phyloP scores from a whole-genome alignment of 1,140 invertebrate species.

The Oryctes rhinoceros region DNA sequence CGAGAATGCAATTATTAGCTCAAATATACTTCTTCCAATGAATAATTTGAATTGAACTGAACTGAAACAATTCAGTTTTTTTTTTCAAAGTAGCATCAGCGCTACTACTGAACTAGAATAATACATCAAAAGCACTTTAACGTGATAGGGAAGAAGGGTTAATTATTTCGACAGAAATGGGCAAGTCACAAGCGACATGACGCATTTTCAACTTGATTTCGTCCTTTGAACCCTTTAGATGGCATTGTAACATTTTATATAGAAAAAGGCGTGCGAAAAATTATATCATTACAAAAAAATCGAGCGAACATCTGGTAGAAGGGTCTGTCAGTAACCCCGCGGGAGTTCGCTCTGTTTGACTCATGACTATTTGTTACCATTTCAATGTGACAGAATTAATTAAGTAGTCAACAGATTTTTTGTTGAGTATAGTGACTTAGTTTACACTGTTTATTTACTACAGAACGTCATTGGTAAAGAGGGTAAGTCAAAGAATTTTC shows the following conservation, averaged over 20 bases:
- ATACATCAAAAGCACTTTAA: not conserved
- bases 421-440: not conserved
- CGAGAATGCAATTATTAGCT: no score
- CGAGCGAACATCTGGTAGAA: constrained; percentile 22
- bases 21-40: no score
- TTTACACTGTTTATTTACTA: no score
- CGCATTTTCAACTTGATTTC: constrained; percentile 12
- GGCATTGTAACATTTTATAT: constrained; percentile 25
- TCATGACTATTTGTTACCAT: constrained; percentile 28
- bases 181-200: not conserved
- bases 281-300: constrained; percentile 25
- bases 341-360: constrained; percentile 33
- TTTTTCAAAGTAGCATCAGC: not conserved
- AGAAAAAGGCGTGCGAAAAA: constrained; percentile 33
- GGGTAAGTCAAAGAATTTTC: no score
- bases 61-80: no score
- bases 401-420: constrained; percentile 19
- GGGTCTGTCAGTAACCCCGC: not conserved
- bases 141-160: not conserved
- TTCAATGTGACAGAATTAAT: constrained; percentile 30
- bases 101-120: not conserved
- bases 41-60: no score
- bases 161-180: constrained; percentile 24
- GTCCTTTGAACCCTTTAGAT: constrained; percentile 21
- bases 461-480: no score